A percentile compares a stretch with the other conserved stretches of the same genome.
phyloP scores from a whole-genome alignment of 2,888 invertebrate genomes.

The Heliconius ethilla region DNA sequence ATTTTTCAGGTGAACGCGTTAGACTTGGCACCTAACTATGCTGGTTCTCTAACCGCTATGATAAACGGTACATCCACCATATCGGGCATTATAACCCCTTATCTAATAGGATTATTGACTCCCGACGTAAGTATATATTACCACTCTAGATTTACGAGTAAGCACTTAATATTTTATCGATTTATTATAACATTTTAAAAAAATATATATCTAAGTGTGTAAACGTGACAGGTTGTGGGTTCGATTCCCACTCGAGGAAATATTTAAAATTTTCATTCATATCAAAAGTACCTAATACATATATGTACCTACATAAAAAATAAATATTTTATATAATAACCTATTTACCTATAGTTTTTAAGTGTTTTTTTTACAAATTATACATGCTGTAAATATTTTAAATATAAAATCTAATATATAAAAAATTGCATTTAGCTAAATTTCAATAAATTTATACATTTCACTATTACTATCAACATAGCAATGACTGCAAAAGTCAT shows the following conservation, averaged over 20 bases:
- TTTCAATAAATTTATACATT: background rate
- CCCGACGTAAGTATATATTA: conserved; percentile 78
- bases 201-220: background rate
- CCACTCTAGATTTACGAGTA: background rate
- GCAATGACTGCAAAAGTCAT: too few relatives aligned
- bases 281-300: too few relatives aligned
- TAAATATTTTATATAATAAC: too few relatives aligned
- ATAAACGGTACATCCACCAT: conserved; percentile 85
- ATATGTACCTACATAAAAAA: too few relatives aligned
- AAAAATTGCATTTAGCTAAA: too few relatives aligned
- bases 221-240: too few relatives aligned
- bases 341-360: too few relatives aligned
- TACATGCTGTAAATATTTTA: background rate
- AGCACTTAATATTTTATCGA: background rate
- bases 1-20: conserved; percentile 81
- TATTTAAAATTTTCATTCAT: too few relatives aligned
- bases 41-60: conserved; percentile 85
- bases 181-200: too few relatives aligned
- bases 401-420: too few relatives aligned
- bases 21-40: conserved; percentile 85
- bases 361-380: background rate
- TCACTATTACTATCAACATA: background rate
- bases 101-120: conserved; percentile 83
- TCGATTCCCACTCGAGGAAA: too few relatives aligned
- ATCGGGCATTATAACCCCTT: conserved; percentile 85